Percentiles rank a stretch among this genome's conserved stretches.
Conservation (phyloP, 2,113 vertebrate species). For the Ceyx cyanopectus region DNA sequence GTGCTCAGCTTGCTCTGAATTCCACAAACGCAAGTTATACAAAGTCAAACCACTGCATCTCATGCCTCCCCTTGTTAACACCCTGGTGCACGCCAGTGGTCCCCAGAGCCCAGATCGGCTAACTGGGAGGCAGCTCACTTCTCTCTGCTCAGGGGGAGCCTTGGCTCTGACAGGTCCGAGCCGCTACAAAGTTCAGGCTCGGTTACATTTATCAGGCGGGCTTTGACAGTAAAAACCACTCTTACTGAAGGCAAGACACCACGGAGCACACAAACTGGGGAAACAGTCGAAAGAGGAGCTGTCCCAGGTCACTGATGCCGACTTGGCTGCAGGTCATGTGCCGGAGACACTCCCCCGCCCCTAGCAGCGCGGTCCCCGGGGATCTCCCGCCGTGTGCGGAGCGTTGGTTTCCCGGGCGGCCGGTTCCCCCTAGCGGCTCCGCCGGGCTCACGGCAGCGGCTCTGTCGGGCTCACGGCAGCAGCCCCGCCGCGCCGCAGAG, state of each 20-base stretch:
- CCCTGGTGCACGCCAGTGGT: background rate
- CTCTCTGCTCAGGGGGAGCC: background rate
- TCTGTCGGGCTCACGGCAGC: too few relatives aligned
- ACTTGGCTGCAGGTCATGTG: accelerated
- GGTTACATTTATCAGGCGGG: background rate
- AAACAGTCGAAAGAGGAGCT: accelerated
- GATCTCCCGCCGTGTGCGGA: background rate
- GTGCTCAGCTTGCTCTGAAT: background rate
- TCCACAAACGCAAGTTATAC: background rate
- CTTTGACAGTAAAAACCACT: background rate
- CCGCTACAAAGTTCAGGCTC: background rate
- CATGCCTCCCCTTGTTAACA: background rate
- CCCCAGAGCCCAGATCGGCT: background rate
- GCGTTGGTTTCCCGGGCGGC: background rate
- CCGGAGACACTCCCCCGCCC: too few relatives aligned
- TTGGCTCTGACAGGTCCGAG: background rate
- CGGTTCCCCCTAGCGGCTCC: slow-evolving; percentile 43
- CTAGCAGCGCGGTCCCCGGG: background rate
- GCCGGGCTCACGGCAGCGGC: too few relatives aligned
- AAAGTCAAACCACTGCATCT: background rate
- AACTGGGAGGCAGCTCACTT: background rate
- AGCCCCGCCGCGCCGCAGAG: background rate
- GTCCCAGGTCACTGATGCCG: background rate
- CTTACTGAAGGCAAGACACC: background rate
- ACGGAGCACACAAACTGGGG: accelerated